These are phyloP conservation scores for Eristalis arbustorum DNA, from an alignment of 2,888 invertebrate species.

Conservation along the genomic window DNA sequence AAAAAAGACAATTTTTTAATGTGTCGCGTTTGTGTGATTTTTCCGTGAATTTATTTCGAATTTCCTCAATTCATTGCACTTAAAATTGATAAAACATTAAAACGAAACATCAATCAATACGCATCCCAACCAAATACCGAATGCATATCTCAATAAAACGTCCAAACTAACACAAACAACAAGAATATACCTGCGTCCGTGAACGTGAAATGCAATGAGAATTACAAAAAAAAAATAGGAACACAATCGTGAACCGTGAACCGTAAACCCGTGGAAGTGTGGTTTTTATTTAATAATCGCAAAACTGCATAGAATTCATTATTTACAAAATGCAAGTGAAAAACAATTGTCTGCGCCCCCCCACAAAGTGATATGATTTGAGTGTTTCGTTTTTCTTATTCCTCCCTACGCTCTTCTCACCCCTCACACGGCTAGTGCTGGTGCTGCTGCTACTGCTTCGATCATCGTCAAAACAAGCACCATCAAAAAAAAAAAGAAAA, in stretches of 20 bases:
- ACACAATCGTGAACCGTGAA: slow-evolving; percentile 34
- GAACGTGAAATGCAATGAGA: slow-evolving; percentile 65
- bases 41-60: slow-evolving; percentile 56
- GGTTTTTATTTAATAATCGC: slow-evolving; percentile 34
- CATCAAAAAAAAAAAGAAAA: background rate
- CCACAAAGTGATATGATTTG: slow-evolving; percentile 50
- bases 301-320: slow-evolving; percentile 11
- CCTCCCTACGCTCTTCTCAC: background rate
- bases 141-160: slow-evolving; percentile 70
- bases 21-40: slow-evolving; percentile 69
- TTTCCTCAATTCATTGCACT: slow-evolving; percentile 40
- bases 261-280: slow-evolving; percentile 46
- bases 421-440: slow-evolving; percentile 27
- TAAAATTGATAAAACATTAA: slow-evolving; percentile 33
- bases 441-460: slow-evolving; percentile 43
- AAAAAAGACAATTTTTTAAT: slow-evolving; percentile 57
- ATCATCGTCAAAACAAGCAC: slow-evolving; percentile 35
- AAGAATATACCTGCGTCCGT: slow-evolving; percentile 66
- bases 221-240: slow-evolving; percentile 35
- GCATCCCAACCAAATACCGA: slow-evolving; percentile 46
- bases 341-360: slow-evolving; percentile 5
- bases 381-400: slow-evolving; percentile 16
- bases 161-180: slow-evolving; percentile 69
- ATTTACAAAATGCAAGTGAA: slow-evolving; percentile 28
- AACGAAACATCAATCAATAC: slow-evolving; percentile 41